Base-by-base conservation (phyloP, 2,113 vertebrate species). In the Gymnocephalus cernua region DNA sequence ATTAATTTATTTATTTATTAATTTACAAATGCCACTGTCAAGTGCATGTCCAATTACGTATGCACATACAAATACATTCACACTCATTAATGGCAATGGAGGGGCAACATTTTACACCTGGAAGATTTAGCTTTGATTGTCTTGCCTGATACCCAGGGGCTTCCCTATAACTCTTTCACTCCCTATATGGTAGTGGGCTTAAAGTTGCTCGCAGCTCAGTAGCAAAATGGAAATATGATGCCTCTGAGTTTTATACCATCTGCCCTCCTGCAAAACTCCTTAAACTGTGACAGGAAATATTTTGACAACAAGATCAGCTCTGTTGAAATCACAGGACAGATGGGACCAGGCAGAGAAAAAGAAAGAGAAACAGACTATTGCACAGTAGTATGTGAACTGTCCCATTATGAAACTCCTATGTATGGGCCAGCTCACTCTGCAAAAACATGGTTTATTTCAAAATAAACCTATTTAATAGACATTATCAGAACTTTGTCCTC, bases 271-370 rank as follows among this genome's bases (percentile, higher is more conserved):
- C 67, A 88, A 89, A 94, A 91, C 82, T 91, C 83, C 76, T 95
- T 87, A 93, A 89, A 84, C 80, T 83, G 77, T 89, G 86, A 90
- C 88, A 92, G 86, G 88, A 94, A 93, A 92, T 94, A 91, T 94
- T 94, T 92, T 91, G 88, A 93, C 85, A 94, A 87, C 88, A 86
- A 85, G 81, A 86, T 92, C 86, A 86, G 73, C 68, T 62, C 80
- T 79, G 91, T 65, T 91, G 86, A 89, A 83, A 88, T 92, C 81
- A 63, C 65, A 77, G 79, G 87, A 70, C 79, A 80, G 85, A 81
- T 77, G 88, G 80, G 88, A 85, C 57, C 69, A 87, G 88, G 74
- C 70, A 61, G 84, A 80, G 11, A 23, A 78, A 56, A 77, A 18
- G 21, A 76, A 63, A 67, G 70, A 77, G 71, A 23, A 50, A 82